phyloP scores from a whole-genome alignment of 2,113 vertebrate species.

The Lycocorax pyrrhopterus region DNA sequence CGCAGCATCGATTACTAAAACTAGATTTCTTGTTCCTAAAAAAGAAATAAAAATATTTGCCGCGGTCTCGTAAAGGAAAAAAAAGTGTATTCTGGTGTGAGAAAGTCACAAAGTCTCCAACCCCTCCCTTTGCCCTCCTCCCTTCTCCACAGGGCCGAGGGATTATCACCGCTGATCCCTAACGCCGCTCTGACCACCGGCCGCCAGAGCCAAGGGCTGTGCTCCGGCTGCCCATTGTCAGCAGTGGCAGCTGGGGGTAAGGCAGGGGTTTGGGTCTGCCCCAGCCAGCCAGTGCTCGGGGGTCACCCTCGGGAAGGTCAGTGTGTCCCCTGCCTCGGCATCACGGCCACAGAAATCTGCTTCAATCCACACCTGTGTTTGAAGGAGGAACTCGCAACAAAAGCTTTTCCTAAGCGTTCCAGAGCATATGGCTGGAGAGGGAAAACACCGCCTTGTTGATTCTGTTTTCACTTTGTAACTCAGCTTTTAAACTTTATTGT shows the following conservation, averaged over 20 bases:
- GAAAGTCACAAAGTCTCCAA: neutral
- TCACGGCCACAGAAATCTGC: neutral
- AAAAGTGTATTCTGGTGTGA: neutral
- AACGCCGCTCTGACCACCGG: neutral
- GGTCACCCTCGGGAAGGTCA: neutral
- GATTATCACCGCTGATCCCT: neutral
- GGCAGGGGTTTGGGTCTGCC: neutral
- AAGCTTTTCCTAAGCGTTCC: neutral
- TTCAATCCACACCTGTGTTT: neutral
- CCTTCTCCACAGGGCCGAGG: fast-evolving
- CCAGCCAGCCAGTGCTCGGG: fast-evolving
- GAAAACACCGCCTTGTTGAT: neutral
- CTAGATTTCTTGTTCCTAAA: neutral
- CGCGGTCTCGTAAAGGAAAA: neutral
- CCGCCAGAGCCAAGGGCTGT: neutral
- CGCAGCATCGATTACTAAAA: neutral
- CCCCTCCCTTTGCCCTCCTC: neutral
- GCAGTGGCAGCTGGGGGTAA: neutral
- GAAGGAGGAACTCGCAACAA: neutral
- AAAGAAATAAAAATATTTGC: neutral
- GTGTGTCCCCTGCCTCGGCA: fast-evolving
- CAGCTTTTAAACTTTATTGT: neutral
- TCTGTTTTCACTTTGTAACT: neutral
- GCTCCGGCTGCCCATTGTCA: neutral
- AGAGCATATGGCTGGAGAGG: neutral